Evolutionary conservation across 2,113 vertebrate genomes (phyloP).

Genomic region (Thinocorus orbignyianus): DNA sequence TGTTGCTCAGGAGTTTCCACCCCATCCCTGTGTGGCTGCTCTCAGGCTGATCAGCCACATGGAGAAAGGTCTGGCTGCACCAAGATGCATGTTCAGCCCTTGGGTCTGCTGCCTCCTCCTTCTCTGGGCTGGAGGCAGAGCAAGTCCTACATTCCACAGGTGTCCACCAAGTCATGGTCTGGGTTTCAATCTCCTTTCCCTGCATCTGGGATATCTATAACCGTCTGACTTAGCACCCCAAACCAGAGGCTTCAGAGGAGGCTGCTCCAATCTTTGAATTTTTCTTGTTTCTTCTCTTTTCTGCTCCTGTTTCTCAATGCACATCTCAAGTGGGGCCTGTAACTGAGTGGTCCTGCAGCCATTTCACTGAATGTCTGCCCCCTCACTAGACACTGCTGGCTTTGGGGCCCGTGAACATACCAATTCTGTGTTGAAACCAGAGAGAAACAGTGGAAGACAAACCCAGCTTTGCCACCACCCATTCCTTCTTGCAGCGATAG

Average conservation of each 20-base stretch:
- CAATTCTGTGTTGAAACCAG: neutral
- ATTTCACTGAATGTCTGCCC: neutral
- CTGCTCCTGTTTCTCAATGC: neutral
- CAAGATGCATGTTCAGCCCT: neutral
- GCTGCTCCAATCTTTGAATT: neutral
- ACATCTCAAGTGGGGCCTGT: neutral
- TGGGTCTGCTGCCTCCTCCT: neutral
- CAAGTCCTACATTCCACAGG: accelerated
- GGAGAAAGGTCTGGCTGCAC: neutral
- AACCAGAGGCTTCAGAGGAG: neutral
- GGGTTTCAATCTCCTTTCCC: neutral
- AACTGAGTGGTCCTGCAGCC: neutral
- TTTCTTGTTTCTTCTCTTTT: neutral
- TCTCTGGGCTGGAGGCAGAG: neutral
- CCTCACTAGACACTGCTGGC: neutral
- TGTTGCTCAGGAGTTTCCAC: neutral
- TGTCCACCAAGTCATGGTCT: neutral
- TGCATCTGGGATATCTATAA: accelerated
- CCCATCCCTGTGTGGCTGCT: neutral
- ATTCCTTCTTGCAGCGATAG: neutral
- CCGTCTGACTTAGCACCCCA: neutral
- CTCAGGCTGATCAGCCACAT: neutral
- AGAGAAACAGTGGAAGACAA: neutral
- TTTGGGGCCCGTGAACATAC: neutral
- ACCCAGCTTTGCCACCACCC: neutral